Percentiles rank a stretch among this genome's conserved stretches.
These are phyloP conservation scores for Cynocephalus volans DNA, from an alignment of 2,113 vertebrate genomes.

Conservation along the genomic window DNA sequence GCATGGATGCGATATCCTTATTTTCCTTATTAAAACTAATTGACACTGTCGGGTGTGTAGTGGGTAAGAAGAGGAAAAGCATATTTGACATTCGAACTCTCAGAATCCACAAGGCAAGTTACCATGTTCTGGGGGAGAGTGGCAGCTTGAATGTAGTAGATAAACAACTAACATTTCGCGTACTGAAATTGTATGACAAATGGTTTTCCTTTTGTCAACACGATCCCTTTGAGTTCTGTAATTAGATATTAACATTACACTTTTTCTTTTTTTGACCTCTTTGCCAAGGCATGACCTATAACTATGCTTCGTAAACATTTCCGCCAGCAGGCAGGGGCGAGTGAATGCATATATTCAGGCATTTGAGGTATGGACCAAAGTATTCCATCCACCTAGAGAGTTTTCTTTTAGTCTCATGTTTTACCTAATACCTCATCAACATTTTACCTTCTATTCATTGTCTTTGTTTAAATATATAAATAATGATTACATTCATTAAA, in stretches of 20 bases:
- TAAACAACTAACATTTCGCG: conserved; percentile 70
- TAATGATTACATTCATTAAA: background rate
- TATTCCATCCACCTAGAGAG: background rate
- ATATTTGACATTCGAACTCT: conserved; percentile 31
- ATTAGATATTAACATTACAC: background rate
- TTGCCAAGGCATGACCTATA: background rate
- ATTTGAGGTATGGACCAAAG: background rate
- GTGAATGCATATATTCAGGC: too few relatives aligned
- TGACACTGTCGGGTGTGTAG: background rate
- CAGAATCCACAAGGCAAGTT: conserved; percentile 29
- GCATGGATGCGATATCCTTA: background rate
- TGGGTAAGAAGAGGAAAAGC: background rate
- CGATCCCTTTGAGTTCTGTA: conserved; percentile 13
- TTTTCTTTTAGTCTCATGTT: conserved; percentile 17
- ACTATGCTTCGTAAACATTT: background rate
- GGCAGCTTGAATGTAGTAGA: conserved; percentile 64
- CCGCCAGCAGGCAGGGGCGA: background rate
- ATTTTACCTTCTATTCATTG: background rate
- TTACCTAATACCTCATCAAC: background rate
- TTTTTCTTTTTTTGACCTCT: background rate
- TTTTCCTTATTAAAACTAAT: background rate
- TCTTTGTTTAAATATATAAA: conserved; percentile 52
- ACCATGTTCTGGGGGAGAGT: background rate
- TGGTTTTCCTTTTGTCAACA: conserved; percentile 62
- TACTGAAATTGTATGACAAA: conserved; percentile 56